Evolutionary conservation across 2,888 invertebrate genomes (phyloP), one percentile per base, ranked within the genome.

Genomic region (Neria commutata): DNA sequence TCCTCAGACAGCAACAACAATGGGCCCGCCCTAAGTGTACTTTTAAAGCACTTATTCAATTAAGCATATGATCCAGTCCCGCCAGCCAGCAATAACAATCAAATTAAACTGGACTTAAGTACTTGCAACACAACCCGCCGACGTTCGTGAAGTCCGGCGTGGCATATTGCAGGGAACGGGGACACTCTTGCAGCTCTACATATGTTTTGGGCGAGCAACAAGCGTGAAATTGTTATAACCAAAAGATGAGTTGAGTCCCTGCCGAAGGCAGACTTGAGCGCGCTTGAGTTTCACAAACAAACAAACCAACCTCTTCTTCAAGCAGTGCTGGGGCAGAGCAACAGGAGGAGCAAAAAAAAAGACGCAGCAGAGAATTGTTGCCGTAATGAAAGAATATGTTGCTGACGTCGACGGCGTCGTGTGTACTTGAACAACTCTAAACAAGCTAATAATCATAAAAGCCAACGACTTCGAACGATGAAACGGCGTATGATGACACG

Each of bases 361-460:
- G 49, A 56, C 56, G 46, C 48, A 54, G 16, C 33, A 56, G 46
- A 19, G 8, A 46, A 54, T 33, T n/a, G 16, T 21, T 17, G 16
- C 33, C 16, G 5, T 11, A 1, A 40, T 40, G 45, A n/a, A 42
- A 40, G 45, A 45, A 42, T n/a, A 26, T 52, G 40, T 52, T 24
- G 24, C 33, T 14, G 29, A 14, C 16, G 21, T 1, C 40, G 5
- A 54, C 54, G 56, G 58, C 66, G 51, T 48, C 33, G n/a, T 50
- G 21, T 50, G 25, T 11, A 45, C 29, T 66, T 63, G 71, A 72
- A 69, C 65, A 61, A 66, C 73, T 70, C 74, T 73, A 74, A 74
- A 72, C 78, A 77, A 77, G 77, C 77, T 74, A 78, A 77, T 77
- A 77, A 77, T 77, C 78, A 77, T 77, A 77, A 77, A 77, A 77